Evolutionary conservation across 2,888 invertebrate genomes (phyloP).

Genomic region (Pachycephus smyrnensis): DNA sequence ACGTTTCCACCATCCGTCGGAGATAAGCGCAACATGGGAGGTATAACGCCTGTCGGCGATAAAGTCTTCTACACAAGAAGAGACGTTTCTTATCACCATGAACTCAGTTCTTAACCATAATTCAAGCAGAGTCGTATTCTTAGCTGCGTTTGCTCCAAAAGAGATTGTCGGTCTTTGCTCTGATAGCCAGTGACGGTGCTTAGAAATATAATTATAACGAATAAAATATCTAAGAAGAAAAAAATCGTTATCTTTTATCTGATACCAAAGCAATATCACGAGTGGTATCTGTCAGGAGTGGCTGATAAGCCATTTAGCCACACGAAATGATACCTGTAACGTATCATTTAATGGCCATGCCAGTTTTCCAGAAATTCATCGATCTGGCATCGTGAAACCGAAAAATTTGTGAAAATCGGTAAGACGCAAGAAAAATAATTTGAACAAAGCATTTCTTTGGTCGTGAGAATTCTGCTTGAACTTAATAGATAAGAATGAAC

Average conservation of each 20-base stretch:
- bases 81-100: neutral
- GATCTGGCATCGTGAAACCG: neutral
- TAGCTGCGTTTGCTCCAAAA: neutral
- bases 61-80: neutral
- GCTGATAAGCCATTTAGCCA: conserved; percentile 23
- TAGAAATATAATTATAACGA: neutral
- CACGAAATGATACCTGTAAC: conserved; percentile 11
- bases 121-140: neutral
- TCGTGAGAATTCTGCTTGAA: neutral
- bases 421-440: neutral
- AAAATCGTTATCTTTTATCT: conserved; percentile 19
- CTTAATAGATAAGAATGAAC: neutral
- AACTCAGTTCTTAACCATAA: neutral
- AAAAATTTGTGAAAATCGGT: neutral
- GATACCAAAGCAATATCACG: conserved; percentile 21
- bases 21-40: neutral
- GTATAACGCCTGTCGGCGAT: neutral
- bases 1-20: neutral
- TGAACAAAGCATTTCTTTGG: neutral
- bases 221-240: neutral
- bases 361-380: conserved; percentile 14
- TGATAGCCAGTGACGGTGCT: neutral
- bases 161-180: neutral
- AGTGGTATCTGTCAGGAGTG: conserved; percentile 25
- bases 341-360: conserved; percentile 10